A percentile compares a stretch with the other conserved stretches of the same genome.
Evolutionary conservation across 2,797 vertebrate genomes (phyloP).

Genomic region (Forpus xanthops): DNA sequence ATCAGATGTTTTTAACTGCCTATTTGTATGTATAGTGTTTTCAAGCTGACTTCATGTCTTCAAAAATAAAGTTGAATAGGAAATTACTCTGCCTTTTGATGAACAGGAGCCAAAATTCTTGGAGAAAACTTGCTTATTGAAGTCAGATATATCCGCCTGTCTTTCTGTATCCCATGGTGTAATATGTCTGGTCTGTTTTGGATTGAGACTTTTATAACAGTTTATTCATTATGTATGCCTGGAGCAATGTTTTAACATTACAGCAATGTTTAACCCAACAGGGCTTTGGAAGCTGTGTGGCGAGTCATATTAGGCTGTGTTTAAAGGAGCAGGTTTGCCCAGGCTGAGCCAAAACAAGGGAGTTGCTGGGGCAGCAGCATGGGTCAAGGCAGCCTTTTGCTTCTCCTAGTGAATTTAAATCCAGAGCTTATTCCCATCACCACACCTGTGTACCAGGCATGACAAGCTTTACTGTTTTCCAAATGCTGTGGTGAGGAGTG

Average conservation of each 20-base stretch:
- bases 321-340: not conserved
- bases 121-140: not conserved
- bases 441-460: accelerated
- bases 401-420: not conserved
- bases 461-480: not conserved
- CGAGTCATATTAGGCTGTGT: not conserved
- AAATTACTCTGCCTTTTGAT: not conserved
- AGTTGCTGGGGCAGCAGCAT: not conserved
- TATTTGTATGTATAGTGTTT: not conserved
- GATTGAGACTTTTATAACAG: not conserved
- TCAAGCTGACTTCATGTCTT: not conserved
- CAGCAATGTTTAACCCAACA: not conserved
- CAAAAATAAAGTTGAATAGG: not conserved
- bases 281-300: not conserved
- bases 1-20: not conserved
- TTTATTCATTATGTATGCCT: not conserved
- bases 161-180: not conserved
- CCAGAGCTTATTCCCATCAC: not conserved
- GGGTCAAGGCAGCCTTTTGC: not conserved
- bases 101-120: not conserved
- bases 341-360: not conserved
- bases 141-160: not conserved
- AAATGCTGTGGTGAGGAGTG: not conserved
- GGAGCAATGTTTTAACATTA: not conserved
- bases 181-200: not conserved